Percentiles rank a stretch among this genome's conserved stretches.
Evolutionary conservation across 1,140 invertebrate genomes (phyloP).

Genomic region (Condylostylus longicornis): DNA sequence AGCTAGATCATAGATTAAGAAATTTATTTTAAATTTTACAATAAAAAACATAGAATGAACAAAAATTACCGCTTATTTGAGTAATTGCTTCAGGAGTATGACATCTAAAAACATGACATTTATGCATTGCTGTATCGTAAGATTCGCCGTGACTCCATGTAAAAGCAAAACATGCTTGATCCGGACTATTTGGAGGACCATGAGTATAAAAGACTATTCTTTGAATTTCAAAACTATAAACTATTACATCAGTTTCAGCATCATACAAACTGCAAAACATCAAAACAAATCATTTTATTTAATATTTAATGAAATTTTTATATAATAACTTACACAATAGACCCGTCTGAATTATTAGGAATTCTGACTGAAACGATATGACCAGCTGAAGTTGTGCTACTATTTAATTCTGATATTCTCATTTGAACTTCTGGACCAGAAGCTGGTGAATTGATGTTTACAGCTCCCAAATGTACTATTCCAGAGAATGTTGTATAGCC

Average conservation of each 20-base stretch:
- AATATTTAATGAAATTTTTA: not conserved
- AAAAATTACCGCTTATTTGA: conserved; percentile 46
- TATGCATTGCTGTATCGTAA: conserved; percentile 76
- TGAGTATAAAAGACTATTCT: conserved; percentile 90
- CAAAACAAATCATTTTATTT: conserved; percentile 7
- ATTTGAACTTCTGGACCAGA: conserved; percentile 89
- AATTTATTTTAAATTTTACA: conserved; percentile 3
- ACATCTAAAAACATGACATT: conserved; percentile 94
- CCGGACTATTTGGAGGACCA: conserved; percentile 65
- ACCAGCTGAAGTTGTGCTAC: conserved; percentile 37
- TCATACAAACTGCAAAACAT: conserved; percentile 64
- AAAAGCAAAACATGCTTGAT: conserved; percentile 90
- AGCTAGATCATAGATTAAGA: conserved; percentile 41
- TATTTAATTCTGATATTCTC: conserved; percentile 82
- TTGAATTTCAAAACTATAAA: conserved; percentile 79
- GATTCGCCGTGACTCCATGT: conserved; percentile 88
- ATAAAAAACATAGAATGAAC: not conserved
- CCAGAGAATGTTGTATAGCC: conserved; percentile 85
- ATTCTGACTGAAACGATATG: conserved; percentile 83
- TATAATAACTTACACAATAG: conserved; percentile 49
- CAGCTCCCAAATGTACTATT: conserved; percentile 86
- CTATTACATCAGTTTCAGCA: conserved; percentile 63
- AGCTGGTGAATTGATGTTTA: conserved; percentile 82
- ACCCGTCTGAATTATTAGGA: conserved; percentile 73
- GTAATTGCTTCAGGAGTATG: conserved; percentile 90